phyloP scores from a whole-genome alignment of 2,113 vertebrate species.

The Aldabrachelys gigantea region DNA sequence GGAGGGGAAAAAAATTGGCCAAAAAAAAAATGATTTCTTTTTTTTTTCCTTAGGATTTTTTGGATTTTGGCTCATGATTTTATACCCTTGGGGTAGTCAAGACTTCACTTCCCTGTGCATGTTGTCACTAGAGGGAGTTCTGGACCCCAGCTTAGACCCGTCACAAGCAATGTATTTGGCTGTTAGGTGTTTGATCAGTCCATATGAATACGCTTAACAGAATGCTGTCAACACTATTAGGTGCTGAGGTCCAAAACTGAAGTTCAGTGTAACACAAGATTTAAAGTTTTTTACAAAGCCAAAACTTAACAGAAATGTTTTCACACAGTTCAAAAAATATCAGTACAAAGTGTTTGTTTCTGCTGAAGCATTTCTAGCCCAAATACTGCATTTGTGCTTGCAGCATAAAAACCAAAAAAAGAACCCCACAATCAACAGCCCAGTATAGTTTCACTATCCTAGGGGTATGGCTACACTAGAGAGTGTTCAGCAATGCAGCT shows the following conservation, averaged over 20 bases:
- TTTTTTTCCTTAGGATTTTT: not conserved
- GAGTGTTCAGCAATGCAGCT: too few relatives aligned
- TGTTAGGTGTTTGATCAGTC: not conserved
- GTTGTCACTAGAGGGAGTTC: constrained; percentile 44
- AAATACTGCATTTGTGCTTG: not conserved
- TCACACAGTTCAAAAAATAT: not conserved
- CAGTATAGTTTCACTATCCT: not conserved
- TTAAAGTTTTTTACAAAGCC: constrained; percentile 4
- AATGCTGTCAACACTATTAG: constrained; percentile 42
- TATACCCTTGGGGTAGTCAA: accelerated
- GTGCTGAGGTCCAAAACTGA: constrained; percentile 40
- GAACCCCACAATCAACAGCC: not conserved
- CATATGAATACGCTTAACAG: constrained; percentile 43
- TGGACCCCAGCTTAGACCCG: not conserved
- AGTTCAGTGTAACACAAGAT: not conserved
- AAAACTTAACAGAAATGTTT: not conserved
- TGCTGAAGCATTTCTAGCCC: not conserved
- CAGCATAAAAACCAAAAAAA: not conserved
- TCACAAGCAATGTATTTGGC: accelerated
- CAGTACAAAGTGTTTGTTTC: not conserved
- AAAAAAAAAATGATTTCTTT: accelerated
- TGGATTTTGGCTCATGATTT: accelerated
- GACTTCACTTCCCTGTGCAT: accelerated
- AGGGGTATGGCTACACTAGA: too few relatives aligned
- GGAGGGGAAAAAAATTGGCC: not conserved